phyloP scores from a whole-genome alignment of 2,113 vertebrate species.

The Diadophis punctatus region DNA sequence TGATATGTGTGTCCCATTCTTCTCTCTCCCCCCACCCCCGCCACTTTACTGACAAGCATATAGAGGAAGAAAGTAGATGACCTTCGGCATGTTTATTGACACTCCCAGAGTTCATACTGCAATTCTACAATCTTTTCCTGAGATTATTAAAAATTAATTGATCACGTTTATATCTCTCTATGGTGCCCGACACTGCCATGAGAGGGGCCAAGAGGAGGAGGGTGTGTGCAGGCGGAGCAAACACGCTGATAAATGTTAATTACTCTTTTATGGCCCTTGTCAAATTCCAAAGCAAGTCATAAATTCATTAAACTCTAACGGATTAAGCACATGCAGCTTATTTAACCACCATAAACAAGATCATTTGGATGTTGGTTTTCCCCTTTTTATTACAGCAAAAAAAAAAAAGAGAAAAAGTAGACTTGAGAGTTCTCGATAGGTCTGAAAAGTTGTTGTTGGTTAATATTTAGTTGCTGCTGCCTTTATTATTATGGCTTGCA shows the following conservation, averaged over 20 bases:
- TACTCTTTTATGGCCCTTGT: constrained; percentile 79
- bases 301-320: constrained; percentile 81
- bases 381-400: constrained; percentile 70
- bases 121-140: constrained; percentile 62
- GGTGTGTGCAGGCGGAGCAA: constrained; percentile 63
- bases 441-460: constrained; percentile 54
- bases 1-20: neutral
- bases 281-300: constrained; percentile 80
- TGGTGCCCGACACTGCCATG: constrained; percentile 55
- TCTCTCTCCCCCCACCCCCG: neutral
- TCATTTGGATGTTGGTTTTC: constrained; percentile 81
- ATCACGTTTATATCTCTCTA: constrained; percentile 67
- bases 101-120: constrained; percentile 64
- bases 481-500: constrained; percentile 1
- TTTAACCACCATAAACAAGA: constrained; percentile 82
- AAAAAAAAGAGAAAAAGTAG: constrained; percentile 40
- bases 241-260: constrained; percentile 72
- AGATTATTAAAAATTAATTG: constrained; percentile 73
- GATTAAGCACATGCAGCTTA: constrained; percentile 81
- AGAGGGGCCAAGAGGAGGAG: constrained; percentile 53
- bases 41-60: constrained; percentile 18
- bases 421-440: constrained; percentile 43
- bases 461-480: constrained; percentile 30
- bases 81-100: constrained; percentile 65
- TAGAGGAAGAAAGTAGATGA: constrained; percentile 17